Evolutionary conservation across 2,888 invertebrate species (phyloP).

Genomic region (Morpho deidamia): DNA sequence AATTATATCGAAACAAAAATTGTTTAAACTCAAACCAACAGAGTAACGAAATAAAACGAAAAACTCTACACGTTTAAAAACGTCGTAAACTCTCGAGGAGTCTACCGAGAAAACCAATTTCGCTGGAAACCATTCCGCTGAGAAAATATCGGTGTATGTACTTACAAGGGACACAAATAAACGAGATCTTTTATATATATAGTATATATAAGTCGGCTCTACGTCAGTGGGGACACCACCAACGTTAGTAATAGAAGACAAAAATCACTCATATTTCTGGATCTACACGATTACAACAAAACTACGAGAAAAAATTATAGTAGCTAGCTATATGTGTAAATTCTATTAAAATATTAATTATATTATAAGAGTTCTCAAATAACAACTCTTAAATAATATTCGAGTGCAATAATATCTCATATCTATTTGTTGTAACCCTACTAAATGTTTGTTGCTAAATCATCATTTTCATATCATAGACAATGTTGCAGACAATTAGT

Average conservation of each 20-base stretch:
- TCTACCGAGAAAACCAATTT: conserved; percentile 29
- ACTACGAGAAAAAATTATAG: too few species aligned
- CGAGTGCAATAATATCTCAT: too few species aligned
- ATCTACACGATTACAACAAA: too few species aligned
- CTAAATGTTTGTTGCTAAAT: too few species aligned
- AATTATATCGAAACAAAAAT: conserved; percentile 11
- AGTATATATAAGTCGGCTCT: neutral
- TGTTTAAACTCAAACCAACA: conserved; percentile 9
- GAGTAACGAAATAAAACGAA: conserved; percentile 23
- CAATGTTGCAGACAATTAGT: too few species aligned
- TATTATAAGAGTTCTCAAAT: too few species aligned
- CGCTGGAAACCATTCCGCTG: conserved; percentile 24
- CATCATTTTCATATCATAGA: too few species aligned
- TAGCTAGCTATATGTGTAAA: too few species aligned
- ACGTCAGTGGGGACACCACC: neutral
- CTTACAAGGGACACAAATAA: conserved; percentile 21
- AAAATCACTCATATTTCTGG: too few species aligned
- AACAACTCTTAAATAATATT: too few species aligned
- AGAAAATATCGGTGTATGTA: conserved; percentile 26
- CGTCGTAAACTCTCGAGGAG: conserved; percentile 28
- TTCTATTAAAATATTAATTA: too few species aligned
- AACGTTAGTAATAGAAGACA: neutral
- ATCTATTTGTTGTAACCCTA: too few species aligned
- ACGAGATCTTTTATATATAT: conserved; percentile 6
- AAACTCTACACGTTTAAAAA: conserved; percentile 27